A percentile compares a stretch with the other conserved stretches of the same genome.
Conservation (phyloP, 2,888 invertebrate species). For the Frankliniella fusca region DNA sequence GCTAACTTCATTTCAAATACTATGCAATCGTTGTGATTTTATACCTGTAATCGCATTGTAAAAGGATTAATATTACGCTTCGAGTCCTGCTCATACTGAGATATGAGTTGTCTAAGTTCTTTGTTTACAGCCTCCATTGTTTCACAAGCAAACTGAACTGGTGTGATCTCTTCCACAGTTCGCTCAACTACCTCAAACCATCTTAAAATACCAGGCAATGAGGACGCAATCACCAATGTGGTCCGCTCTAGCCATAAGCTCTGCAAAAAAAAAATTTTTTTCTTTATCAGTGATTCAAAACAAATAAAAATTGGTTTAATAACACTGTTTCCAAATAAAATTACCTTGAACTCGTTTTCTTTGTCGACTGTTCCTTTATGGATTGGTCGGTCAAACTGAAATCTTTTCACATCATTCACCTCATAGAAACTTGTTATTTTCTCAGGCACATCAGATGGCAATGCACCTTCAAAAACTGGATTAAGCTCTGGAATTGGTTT, state of each 20-base stretch:
- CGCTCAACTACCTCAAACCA: conserved; percentile 87
- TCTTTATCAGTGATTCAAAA: neutral
- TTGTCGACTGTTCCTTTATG: conserved; percentile 87
- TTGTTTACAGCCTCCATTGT: conserved; percentile 87
- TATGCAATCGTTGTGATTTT: conserved; percentile 20
- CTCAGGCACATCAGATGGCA: conserved; percentile 67
- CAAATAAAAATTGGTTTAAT: neutral
- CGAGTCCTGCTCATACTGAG: conserved; percentile 74
- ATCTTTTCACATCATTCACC: conserved; percentile 84
- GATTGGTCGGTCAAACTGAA: conserved; percentile 84
- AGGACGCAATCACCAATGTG: conserved; percentile 72
- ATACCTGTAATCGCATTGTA: conserved; percentile 76
- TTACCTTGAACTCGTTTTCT: conserved; percentile 88
- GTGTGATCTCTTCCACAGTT: conserved; percentile 71
- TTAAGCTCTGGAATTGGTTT: conserved; percentile 73
- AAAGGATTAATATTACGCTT: conserved; percentile 84
- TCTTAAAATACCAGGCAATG: conserved; percentile 84
- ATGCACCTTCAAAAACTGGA: conserved; percentile 41
- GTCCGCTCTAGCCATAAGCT: conserved; percentile 93
- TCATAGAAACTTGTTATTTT: conserved; percentile 85
- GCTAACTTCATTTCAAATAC: neutral
- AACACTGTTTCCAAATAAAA: neutral
- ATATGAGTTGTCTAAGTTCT: conserved; percentile 74
- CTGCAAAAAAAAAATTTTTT: conserved; percentile 47
- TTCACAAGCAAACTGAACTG: conserved; percentile 87